These are phyloP conservation scores for Zootermopsis nevadensis DNA, from an alignment of 2,888 invertebrate genomes.

Conservation along the genomic window DNA sequence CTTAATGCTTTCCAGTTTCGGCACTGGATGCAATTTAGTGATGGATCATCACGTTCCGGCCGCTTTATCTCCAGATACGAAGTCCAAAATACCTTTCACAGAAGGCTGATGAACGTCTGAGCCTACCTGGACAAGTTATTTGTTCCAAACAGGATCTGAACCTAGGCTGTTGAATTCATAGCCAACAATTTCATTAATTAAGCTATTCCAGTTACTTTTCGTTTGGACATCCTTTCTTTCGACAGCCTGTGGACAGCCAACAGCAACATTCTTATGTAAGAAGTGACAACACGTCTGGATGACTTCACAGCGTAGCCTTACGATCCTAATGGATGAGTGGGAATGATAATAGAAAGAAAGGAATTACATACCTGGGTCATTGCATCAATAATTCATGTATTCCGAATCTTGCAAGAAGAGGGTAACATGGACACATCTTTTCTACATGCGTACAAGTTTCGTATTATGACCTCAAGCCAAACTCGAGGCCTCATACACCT, in stretches of 20 bases:
- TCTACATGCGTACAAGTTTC: background rate
- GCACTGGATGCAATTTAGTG: too few relatives aligned
- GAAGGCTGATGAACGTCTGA: too few relatives aligned
- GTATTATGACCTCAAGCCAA: background rate
- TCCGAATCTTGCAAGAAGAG: background rate
- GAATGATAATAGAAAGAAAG: background rate
- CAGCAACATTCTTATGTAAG: background rate
- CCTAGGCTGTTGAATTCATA: too few relatives aligned
- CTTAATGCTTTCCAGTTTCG: too few relatives aligned
- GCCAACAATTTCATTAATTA: too few relatives aligned
- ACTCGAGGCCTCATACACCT: background rate
- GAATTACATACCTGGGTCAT: background rate
- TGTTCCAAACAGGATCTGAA: too few relatives aligned
- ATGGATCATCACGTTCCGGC: too few relatives aligned
- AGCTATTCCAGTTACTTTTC: too few relatives aligned
- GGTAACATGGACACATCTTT: background rate
- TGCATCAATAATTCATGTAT: constrained; percentile 16
- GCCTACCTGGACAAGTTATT: too few relatives aligned
- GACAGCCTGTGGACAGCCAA: background rate
- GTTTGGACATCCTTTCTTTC: background rate
- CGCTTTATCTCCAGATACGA: too few relatives aligned
- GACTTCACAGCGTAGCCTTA: background rate
- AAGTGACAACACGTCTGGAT: background rate
- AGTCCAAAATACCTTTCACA: too few relatives aligned
- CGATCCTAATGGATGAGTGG: background rate